Conservation (phyloP, 2,113 vertebrate species). For the Pica pica region DNA sequence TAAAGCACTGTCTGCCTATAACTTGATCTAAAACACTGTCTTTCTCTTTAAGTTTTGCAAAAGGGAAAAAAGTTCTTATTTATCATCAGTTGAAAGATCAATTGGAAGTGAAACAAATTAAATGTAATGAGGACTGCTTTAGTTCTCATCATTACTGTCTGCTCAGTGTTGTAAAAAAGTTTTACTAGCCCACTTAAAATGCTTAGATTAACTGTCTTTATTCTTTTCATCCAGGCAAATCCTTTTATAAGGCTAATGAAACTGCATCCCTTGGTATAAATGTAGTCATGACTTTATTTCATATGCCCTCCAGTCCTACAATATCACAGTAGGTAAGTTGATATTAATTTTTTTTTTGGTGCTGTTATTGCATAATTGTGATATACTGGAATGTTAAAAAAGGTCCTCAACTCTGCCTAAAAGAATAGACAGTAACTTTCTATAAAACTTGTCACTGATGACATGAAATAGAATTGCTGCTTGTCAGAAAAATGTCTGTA, state of each 20-base stretch:
- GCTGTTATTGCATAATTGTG: background rate
- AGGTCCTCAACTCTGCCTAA: background rate
- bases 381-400: background rate
- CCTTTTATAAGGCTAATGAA: background rate
- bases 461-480: background rate
- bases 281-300: background rate
- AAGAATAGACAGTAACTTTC: background rate
- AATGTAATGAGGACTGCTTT: background rate
- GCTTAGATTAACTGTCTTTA: background rate
- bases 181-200: background rate
- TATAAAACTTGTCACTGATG: background rate
- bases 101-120: background rate
- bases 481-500: background rate
- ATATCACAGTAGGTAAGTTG: background rate
- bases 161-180: background rate
- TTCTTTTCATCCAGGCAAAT: background rate
- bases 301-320: background rate
- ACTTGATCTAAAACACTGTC: background rate
- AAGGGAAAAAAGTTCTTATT: background rate
- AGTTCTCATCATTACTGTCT: background rate
- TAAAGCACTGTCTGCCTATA: background rate
- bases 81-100: background rate
- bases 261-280: background rate
- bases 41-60: background rate
- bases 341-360: background rate